Conservation (phyloP, 2,888 invertebrate genomes). For the Idaea straminata region DNA sequence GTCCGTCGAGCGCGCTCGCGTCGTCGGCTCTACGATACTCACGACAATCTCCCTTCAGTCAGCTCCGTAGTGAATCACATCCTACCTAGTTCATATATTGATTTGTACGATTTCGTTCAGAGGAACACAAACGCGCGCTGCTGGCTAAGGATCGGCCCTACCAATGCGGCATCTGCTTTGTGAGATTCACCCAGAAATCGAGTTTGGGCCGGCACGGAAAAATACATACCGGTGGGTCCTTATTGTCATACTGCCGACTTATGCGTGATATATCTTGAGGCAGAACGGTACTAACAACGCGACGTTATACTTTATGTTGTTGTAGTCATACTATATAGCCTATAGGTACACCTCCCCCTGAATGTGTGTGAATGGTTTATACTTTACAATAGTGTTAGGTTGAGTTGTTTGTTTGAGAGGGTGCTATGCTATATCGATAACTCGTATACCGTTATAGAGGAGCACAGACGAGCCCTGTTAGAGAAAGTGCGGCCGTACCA, state of each 20-base stretch:
- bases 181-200: constrained; percentile 85
- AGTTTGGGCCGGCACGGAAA: constrained; percentile 85
- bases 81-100: constrained; percentile 38
- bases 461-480: constrained; percentile 81
- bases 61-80: constrained; percentile 27
- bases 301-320: constrained; percentile 31
- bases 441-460: constrained; percentile 79
- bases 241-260: constrained; percentile 36
- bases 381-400: constrained; percentile 47
- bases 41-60: constrained; percentile 6
- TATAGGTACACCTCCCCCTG: constrained; percentile 67
- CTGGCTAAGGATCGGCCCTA: constrained; percentile 78
- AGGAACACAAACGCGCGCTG: constrained; percentile 73
- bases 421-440: constrained; percentile 72
- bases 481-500: constrained; percentile 84
- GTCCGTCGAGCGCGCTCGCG: constrained; percentile 31
- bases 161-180: constrained; percentile 83
- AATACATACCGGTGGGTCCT: constrained; percentile 80
- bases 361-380: constrained; percentile 66
- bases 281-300: constrained; percentile 59
- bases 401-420: constrained; percentile 60
- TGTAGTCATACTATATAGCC: constrained; percentile 48
- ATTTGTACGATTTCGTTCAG: constrained; percentile 68
- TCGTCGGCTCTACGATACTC: constrained; percentile 24
- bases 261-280: constrained; percentile 56